These are phyloP conservation scores for Erythrolamprus reginae DNA, from an alignment of 2,113 vertebrate species.

Conservation along the genomic window DNA sequence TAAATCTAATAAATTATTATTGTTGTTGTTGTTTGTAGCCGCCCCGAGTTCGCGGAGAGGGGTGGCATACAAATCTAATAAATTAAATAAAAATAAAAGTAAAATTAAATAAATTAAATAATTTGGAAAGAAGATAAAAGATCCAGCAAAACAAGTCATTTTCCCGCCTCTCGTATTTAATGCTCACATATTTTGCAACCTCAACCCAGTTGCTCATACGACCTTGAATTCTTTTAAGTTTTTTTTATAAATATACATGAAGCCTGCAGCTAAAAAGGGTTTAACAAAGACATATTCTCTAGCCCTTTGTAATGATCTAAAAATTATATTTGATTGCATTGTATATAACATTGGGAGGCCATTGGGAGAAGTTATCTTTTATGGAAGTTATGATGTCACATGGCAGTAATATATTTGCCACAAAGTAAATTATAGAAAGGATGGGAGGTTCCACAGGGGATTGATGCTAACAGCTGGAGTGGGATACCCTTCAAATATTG, in stretches of 20 bases:
- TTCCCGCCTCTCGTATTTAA: rapidly evolving
- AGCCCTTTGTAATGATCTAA: not conserved
- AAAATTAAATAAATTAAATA: too few relatives aligned
- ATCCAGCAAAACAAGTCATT: constrained; percentile 27
- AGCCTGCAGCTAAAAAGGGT: not conserved
- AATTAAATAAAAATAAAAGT: too few relatives aligned
- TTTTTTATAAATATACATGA: constrained; percentile 30
- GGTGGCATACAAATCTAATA: too few relatives aligned
- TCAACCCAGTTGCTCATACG: rapidly evolving
- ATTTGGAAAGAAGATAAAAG: constrained; percentile 18
- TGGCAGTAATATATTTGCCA: not conserved
- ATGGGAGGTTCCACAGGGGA: not conserved
- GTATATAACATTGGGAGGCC: not conserved
- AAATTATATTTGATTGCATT: not conserved
- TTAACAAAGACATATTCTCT: constrained; percentile 9
- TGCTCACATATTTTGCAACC: not conserved
- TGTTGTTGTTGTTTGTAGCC: too few relatives aligned
- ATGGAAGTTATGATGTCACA: not conserved
- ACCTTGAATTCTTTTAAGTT: constrained; percentile 43
- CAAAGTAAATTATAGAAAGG: not conserved
- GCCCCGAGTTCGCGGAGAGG: too few relatives aligned
- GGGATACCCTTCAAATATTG: not conserved
- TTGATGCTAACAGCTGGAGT: not conserved
- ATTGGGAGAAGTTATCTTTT: not conserved
- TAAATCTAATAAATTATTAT: too few relatives aligned